These are phyloP conservation scores for Agapornis roseicollis DNA, from an alignment of 2,113 vertebrate genomes.

Conservation along the genomic window DNA sequence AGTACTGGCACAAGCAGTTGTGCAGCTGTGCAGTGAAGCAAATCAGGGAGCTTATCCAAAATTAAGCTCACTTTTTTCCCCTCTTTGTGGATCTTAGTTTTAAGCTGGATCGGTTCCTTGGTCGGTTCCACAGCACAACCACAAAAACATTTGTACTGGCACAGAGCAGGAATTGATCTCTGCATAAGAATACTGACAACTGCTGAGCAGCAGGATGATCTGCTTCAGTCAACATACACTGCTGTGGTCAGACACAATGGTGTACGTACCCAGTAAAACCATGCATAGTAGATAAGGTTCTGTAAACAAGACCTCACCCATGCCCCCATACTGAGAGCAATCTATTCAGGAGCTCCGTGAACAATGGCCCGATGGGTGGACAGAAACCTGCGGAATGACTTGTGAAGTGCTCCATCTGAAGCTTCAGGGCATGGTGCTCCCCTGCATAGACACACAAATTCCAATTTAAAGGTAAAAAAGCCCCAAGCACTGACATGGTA, in stretches of 20 bases:
- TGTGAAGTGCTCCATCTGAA: not conserved
- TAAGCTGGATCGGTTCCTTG: not conserved
- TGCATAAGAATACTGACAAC: not conserved
- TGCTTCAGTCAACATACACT: not conserved
- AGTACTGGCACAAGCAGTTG: not conserved
- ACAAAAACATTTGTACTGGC: not conserved
- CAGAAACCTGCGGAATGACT: slow-evolving; percentile 7
- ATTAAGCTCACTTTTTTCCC: not conserved
- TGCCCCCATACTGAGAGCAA: not conserved
- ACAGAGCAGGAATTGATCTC: not conserved
- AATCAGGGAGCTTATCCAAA: not conserved
- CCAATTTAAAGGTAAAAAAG: fast-evolving
- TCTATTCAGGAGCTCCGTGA: not conserved
- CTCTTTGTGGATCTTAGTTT: not conserved
- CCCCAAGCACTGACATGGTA: not conserved
- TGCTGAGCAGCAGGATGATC: not conserved
- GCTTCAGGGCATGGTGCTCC: not conserved
- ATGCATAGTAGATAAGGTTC: not conserved
- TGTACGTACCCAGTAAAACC: not conserved
- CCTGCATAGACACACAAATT: not conserved
- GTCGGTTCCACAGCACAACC: not conserved
- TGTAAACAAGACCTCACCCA: not conserved
- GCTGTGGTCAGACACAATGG: not conserved
- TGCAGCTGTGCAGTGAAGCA: not conserved
- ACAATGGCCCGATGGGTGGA: not conserved